These are phyloP conservation scores for Geodia barretti DNA, from an alignment of 37 sponge, comb jelly and placozoan species.

Conservation along the genomic window DNA sequence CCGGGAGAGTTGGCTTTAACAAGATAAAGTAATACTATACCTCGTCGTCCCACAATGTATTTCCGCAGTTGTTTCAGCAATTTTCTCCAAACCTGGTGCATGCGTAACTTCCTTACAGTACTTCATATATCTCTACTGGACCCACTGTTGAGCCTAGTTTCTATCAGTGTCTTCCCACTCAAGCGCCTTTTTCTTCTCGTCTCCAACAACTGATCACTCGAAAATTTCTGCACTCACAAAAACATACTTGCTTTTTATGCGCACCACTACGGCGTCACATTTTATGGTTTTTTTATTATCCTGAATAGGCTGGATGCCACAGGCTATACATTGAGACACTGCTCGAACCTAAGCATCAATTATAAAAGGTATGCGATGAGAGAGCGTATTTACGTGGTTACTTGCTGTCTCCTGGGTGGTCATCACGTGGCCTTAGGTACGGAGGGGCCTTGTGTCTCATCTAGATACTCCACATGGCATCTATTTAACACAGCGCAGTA, in stretches of 20 bases:
- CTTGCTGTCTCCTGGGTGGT: constrained; percentile 69
- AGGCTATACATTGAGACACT: constrained; percentile 61
- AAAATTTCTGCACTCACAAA: constrained; percentile 90
- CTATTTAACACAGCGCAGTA: constrained; percentile 17
- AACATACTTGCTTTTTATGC: constrained; percentile 94
- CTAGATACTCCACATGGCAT: constrained; percentile 94
- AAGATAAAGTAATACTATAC: constrained; percentile 7
- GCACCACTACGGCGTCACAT: constrained; percentile 79
- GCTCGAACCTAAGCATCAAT: constrained; percentile 79
- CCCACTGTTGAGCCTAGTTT: constrained; percentile 85
- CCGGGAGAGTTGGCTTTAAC: background rate
- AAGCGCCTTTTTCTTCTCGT: constrained; percentile 85
- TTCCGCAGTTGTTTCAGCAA: constrained; percentile 70
- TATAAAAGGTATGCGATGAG: background rate
- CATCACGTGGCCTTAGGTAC: constrained; percentile 68
- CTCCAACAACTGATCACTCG: constrained; percentile 88
- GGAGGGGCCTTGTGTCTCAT: constrained; percentile 87
- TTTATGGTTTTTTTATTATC: constrained; percentile 76
- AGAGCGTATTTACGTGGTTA: background rate
- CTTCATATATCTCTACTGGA: background rate
- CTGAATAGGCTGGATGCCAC: constrained; percentile 90
- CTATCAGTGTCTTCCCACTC: constrained; percentile 96
- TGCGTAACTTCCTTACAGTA: no score
- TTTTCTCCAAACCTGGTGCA: constrained; percentile 88
- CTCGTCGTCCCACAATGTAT: constrained; percentile 96